Base-by-base conservation (phyloP, 2,797 vertebrate species). In the Borostomias antarcticus region DNA sequence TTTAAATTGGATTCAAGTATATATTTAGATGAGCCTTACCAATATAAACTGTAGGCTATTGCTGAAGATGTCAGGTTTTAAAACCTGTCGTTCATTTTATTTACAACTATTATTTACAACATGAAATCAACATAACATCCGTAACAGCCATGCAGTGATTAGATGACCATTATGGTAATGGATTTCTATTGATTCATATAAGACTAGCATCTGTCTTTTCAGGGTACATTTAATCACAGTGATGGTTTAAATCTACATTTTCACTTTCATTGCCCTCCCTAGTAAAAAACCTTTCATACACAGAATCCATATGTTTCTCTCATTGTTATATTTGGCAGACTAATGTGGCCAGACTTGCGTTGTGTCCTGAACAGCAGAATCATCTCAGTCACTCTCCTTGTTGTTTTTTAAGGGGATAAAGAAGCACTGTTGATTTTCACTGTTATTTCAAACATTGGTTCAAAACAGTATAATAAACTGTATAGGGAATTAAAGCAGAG, bases 391-490 rank as follows among this genome's bases (percentile, higher is more conserved):
- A 30, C 4, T 30, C n/a, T 48, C 11, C 28, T 62, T 62, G 11
- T 62, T 33, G 15, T 21, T 51, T 63, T 17, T 13, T 43, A 13
- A 6, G 26, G 51, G 30, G 25, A 64, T 40, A 19, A 54, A 40
- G 60, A n/a, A 59, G 51, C 17, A 32, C 33, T 32, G 28, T 17
- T 21, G n/a, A 62, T 35, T 21, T 51, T 51, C 60, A 33, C 17
- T 37, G 32, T 33, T 47, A 37, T 63, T 74, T 69, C 21, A 57
- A 62, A 48, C 57, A 62, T 37, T 53, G 21, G 47, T 47, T 45
- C 26, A n/a, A 47, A 29, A 62, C 5, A 40, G 9, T 19, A 58
- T 58, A 9, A n/a, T 10, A n/a, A 17, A 21, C 10, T 23, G 3
- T 25, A 37, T 40, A 37, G 13, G 45, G 58, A 45, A 45, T 45